Conservation (phyloP, 2,888 invertebrate species). For the Temnothorax unifasciatus region DNA sequence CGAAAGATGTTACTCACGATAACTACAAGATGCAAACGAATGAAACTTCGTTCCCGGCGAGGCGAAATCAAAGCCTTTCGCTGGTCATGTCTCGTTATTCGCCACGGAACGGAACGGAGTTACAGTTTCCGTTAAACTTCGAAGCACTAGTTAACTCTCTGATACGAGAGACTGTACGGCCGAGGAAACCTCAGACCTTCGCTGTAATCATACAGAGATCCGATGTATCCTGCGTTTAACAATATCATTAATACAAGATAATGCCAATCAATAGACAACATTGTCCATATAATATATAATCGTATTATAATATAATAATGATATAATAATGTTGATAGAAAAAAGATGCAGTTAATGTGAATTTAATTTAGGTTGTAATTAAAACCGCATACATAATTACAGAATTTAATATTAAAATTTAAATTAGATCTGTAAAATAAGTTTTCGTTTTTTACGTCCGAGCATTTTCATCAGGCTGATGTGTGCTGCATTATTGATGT, state of each 20-base stretch:
- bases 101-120: constrained; percentile 6
- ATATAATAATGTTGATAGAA: not conserved
- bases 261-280: not conserved
- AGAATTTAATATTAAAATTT: constrained; percentile 20
- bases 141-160: constrained; percentile 29
- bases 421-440: not conserved
- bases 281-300: no score
- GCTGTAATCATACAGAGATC: constrained; percentile 11
- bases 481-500: constrained; percentile 22
- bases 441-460: not conserved
- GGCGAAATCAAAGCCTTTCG: constrained; percentile 30
- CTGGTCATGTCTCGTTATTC: constrained; percentile 22
- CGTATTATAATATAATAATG: not conserved
- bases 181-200: not conserved
- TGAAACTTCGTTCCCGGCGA: not conserved
- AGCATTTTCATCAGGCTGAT: not conserved
- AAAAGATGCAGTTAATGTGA: not conserved
- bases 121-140: constrained; percentile 37
- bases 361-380: not conserved
- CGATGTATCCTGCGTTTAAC: not conserved
- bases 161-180: not conserved
- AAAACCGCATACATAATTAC: not conserved
- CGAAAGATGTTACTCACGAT: constrained; percentile 16
- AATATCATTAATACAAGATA: not conserved
- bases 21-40: constrained; percentile 26